Evolutionary conservation across 2,888 invertebrate genomes (phyloP), one percentile per base, ranked within the genome.

Genomic region (Drosophila paucipuncta): DNA sequence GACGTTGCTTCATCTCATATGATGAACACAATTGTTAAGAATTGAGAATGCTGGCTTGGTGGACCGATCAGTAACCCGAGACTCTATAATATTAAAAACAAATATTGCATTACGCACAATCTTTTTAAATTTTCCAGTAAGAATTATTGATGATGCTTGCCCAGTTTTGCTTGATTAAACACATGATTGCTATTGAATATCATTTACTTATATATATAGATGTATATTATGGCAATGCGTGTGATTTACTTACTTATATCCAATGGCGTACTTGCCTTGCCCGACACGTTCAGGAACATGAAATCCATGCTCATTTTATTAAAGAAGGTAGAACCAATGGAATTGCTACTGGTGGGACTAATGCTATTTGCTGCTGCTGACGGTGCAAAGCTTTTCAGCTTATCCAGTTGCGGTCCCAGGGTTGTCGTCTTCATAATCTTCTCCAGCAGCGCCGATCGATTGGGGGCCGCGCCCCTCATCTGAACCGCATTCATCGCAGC

Each of bases 281-380:
- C 93, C 30, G 93, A 93, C 22, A 93, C 91, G 82, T 93, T 93
- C 47, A 91, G 78, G 61, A 91, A 92, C 66, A 85, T 87, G 39
- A 92, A 83, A 30, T 91, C 90, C 75, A 86, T 82, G 68, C 75
- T 79, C 2, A 85, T 77, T 77, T 60, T 85, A 49, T 82, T 85
- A 62, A 84, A 80, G 55, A 84, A 69, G 52, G 65, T 50, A 35
- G 60, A 85, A 13, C 53, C 68, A 37, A 73, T 47, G 30, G 69
- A 75, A 52, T 55, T 83, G 59, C 68, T 67, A 41, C 64, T 61
- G 18, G 55, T 68, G 16, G 61, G 63, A 49, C 73, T 82, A 33
- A 91, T 68, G 65, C 91, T 92, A 37, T 92, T 92, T 0, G 85
- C 91, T 13, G 91, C 82, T 4, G 91, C 85, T 6, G 41, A 41